Evolutionary conservation across 2,797 vertebrate species (phyloP).

Genomic region (Tokudaia muenninki): DNA sequence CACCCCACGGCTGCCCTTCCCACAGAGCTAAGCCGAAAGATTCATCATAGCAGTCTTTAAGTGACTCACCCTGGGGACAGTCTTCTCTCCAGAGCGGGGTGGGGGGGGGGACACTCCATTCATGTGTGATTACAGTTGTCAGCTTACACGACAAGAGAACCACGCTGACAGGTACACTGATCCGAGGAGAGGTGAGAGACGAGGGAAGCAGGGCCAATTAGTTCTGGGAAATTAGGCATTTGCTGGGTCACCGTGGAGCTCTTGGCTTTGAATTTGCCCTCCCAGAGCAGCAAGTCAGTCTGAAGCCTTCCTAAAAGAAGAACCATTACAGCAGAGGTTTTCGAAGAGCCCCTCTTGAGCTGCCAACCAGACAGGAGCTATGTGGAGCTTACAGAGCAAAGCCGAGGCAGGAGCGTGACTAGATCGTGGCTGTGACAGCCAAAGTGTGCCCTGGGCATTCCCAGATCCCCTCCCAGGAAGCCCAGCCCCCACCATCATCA

Average conservation of each 20-base stretch:
- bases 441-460: neutral
- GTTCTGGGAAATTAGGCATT: constrained; percentile 77
- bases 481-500: neutral
- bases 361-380: neutral
- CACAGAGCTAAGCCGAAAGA: neutral
- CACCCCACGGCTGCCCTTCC: neutral
- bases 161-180: constrained; percentile 63
- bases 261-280: constrained; percentile 75
- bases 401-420: neutral
- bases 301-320: constrained; percentile 67
- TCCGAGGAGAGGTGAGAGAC: neutral
- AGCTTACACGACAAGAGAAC: constrained; percentile 60
- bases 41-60: neutral
- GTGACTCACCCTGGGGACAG: constrained; percentile 17
- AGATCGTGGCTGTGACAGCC: neutral
- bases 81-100: neutral
- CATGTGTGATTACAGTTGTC: constrained; percentile 34
- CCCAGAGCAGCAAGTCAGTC: constrained; percentile 36
- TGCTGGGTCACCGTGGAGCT: constrained; percentile 58
- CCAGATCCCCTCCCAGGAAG: neutral
- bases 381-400: neutral
- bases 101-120: neutral
- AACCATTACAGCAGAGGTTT: constrained; percentile 41
- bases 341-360: neutral
- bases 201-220: constrained; percentile 70